Base-by-base conservation (phyloP, 2,113 vertebrate genomes). In the Cyanocitta stelleri region DNA sequence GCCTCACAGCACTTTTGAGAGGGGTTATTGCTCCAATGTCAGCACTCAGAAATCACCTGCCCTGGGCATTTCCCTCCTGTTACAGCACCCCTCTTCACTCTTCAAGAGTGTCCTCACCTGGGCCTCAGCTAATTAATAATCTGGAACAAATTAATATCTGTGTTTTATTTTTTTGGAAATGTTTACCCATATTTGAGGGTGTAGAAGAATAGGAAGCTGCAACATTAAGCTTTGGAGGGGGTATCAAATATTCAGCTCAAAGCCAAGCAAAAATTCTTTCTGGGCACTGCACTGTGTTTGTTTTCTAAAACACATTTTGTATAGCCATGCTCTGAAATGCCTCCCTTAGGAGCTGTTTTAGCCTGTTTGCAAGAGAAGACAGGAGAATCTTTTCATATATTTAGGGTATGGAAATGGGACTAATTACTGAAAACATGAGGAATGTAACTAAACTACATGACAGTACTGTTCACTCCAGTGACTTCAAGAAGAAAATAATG, bases 1-100 rank as follows among this genome's bases (percentile, higher is more conserved):
- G 0, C 1, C 23, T 22, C 5, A 22, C 0, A 37, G 33, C 15
- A 13, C 7, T 69, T 78, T 2, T n/a, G 37, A 17, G 43, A 33
- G 49, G 44, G 11, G 11, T 9, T 14, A 6, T 4, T 35, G 20
- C 16, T 71, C 26, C 62, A 75, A 6, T 3, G 17, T 5, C n/a
- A 66, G 30, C 0, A 0, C 21, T 43, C 23, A 68, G 61, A 41
- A 52, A 68, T 10, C 17, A 2, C 54, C 62, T 27, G 30, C 11
- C 33, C 17, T 24, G 39, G 29, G 13, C 20, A 56, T 7, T 27
- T n/a, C 15, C 19, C 16, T 74, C 41, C 41, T 58, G 8, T 33
- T 11, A 24, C 21, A 87, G 46, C 10, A 27, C n/a, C 21, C 6
- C 39, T 73, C 46, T 30, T 41, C 23, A 19, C 17, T 39, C 13